Percentiles rank a stretch among this genome's conserved stretches.
Conservation (phyloP, 2,888 invertebrate species). For the Iselma pallidipennis region DNA sequence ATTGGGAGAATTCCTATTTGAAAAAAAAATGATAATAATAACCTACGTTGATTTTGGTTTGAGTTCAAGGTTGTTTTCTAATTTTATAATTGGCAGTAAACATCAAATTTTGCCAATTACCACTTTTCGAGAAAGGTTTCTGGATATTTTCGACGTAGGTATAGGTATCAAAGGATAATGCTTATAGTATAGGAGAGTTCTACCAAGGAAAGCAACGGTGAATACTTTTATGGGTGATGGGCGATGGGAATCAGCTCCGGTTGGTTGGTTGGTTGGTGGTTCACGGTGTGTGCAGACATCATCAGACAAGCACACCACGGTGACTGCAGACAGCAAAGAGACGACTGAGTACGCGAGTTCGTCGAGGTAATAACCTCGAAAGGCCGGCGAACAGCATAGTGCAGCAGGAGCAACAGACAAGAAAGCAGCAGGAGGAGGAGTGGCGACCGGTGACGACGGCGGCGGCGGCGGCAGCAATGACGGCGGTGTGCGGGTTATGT, state of each 20-base stretch:
- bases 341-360: slow-evolving; percentile 24
- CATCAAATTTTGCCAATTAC: neutral
- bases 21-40: neutral
- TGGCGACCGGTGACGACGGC: neutral
- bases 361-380: slow-evolving; percentile 30
- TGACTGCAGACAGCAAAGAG: slow-evolving; percentile 27
- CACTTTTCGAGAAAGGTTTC: neutral
- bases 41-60: neutral
- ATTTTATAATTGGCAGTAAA: neutral
- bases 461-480: too few relatives aligned
- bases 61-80: neutral
- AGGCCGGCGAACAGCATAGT: slow-evolving; percentile 19
- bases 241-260: neutral
- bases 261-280: neutral
- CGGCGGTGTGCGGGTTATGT: slow-evolving; percentile 21
- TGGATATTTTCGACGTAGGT: too few relatives aligned
- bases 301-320: slow-evolving; percentile 17
- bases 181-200: too few relatives aligned
- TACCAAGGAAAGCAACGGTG: neutral
- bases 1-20: neutral
- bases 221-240: slow-evolving; percentile 2
- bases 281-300: slow-evolving; percentile 19
- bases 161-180: too few relatives aligned
- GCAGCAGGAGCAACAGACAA: neutral
- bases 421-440: neutral